Evolutionary conservation across 2,797 vertebrate species (phyloP), one percentile per base, ranked within the genome.

Genomic region (Anableps anableps): DNA sequence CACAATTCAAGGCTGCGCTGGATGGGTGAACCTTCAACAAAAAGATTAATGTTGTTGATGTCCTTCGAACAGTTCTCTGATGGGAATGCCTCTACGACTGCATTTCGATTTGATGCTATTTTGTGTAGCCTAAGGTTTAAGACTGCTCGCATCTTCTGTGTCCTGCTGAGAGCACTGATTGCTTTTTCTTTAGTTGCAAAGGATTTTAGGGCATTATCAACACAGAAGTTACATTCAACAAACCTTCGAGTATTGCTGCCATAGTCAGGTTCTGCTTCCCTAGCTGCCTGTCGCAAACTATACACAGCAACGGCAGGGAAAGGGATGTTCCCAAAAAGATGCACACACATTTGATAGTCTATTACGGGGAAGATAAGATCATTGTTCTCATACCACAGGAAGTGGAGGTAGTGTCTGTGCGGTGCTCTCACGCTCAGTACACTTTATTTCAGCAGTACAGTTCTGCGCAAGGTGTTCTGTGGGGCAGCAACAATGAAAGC

Each of bases 81-180:
- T 14, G 80, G 74, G 21, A 83, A 85, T 5, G 68, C 78, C 3
- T 83, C 10, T 0, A 82, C n/a, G n/a, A n/a, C n/a, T n/a, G n/a
- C n/a, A n/a, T n/a, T n/a, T 80, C 31, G 14, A 16, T 78, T 80
- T 4, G 74, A 84, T 1, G 74, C 66, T 21, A 78, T 76, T 70
- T 80, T 79, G 23, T 80, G 80, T 9, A 87, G 45, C 26, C 72
- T 68, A 10, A 82, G 71, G n/a, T 80, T 85, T 3, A 79, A 88
- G 9, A 45, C 38, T 14, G 76, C 36, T 7, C 77, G 71, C 50
- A 36, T 75, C 60, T 51, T 75, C 66, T 83, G n/a, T 4, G 11
- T 60, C 48, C 31, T 17, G 16, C 6, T 3, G 4, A 83, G 36
- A 2, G 80, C 16, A 0, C 23, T 29, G 66, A 83, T 77, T 29